Evolutionary conservation across 2,888 invertebrate genomes (phyloP), one percentile per base, ranked within the genome.

Genomic region (Plemyria rubiginata): DNA sequence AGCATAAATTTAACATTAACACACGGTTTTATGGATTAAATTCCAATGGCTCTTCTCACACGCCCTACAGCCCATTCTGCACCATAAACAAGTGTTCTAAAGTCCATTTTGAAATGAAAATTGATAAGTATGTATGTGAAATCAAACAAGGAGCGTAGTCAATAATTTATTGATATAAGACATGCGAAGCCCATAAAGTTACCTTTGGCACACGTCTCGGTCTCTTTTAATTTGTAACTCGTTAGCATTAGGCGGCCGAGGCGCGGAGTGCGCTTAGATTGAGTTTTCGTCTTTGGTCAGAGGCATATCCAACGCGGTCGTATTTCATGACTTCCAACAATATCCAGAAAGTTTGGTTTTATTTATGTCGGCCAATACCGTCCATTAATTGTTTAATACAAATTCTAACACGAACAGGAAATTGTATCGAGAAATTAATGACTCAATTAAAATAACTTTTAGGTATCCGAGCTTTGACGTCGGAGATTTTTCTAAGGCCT

Each of bases 141-240:
- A 89, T 90, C 88, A 91, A 91, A 90, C 86, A 90, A 87, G 89
- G 85, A 88, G 87, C 86, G 89, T 88, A 85, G 88, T 88, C 88
- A 90, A 92, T 92, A 92, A 92, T 92, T 92, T 92, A 92, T 92
- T 91, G 91, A 91, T 91, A 89, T 91, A 90, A 90, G 87, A 92
- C 92, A 92, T 92, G 92, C 92, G 80, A 92, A 89, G 90, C 87
- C 92, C 92, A 91, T 92, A 92, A 92, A 92, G 90, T 88, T 88
- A 85, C 85, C 86, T 88, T 91, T 89, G 90, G 90, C 90, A 90
- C 87, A 87, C 86, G 90, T 90, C 86, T 85, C 81, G 87, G 85
- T 86, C 88, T 84, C 89, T 88, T 91, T 88, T 91, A 91, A 91
- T 92, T 92, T 92, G 92, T 91, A 87, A 85, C 86, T 90, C 85